Base-by-base conservation (phyloP, 2,113 vertebrate species). In the Amia ocellicauda region DNA sequence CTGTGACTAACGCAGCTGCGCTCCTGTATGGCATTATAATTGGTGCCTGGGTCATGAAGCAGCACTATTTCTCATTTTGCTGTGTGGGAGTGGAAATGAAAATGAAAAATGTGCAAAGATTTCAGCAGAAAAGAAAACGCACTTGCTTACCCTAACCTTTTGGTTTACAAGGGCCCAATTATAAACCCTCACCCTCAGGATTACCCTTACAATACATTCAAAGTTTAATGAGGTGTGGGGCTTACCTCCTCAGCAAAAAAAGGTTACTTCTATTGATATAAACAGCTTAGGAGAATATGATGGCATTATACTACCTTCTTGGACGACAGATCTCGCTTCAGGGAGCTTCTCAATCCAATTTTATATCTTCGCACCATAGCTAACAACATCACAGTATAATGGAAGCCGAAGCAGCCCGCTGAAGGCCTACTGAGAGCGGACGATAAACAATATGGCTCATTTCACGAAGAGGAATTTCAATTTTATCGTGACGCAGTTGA, bases 241-340 rank as follows among this genome's bases (percentile, higher is more conserved):
- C 76, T 74, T 78, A 78, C 74, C 62, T 80, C 76, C 71, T 70
- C 77, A 60, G 8, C 68, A 70, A 75, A 36, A 10, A 47, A 47
- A 47, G n/a, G n/a, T n/a, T n/a, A 47, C 14, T 17, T 2, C 45
- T 70, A 62, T 67, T 23, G 47, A 76, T 74, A 63, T 66, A 77
- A 43, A 67, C 73, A 78, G 69, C 75, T 79, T 80, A 78, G 66
- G 63, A 23, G 69, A 63, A 43, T 22, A 7, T 47, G 55, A 58
- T 51, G 1, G 40, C 31, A 20, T 60, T 26, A 45, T 27, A 20
- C 7, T n/a, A 17, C 27, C 55, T 19, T 26, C 14, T 29, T 8
- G 59, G 42, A 26, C 17, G 11, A 20, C 55, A 50, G 62, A 71
- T 75, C 63, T 68, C 64, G 13, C 66, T 66, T 71, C 16, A 63